Evolutionary conservation across 2,113 vertebrate genomes (phyloP).

Genomic region (Thinocorus orbignyianus): DNA sequence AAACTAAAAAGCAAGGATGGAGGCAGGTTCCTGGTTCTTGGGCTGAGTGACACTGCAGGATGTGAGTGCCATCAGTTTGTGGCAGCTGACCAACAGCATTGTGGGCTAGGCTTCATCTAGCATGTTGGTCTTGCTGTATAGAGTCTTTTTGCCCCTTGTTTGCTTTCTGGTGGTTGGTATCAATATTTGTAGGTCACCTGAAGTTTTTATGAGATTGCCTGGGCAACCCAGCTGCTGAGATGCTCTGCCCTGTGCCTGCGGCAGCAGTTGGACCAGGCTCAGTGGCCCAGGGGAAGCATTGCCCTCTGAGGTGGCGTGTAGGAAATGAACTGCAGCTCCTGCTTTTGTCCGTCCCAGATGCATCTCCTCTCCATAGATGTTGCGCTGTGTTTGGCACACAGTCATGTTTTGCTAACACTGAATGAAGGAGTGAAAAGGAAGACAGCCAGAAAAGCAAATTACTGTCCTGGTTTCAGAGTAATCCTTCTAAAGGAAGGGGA

Average conservation of each 20-base stretch:
- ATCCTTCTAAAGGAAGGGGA: conserved; percentile 1
- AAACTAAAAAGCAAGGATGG: neutral
- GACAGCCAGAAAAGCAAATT: neutral
- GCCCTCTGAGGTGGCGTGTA: neutral
- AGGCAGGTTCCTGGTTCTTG: neutral
- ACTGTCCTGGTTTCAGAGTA: neutral
- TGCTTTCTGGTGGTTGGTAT: neutral
- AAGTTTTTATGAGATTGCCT: neutral
- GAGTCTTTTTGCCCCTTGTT: accelerated
- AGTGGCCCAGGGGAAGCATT: neutral
- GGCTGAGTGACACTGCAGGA: neutral
- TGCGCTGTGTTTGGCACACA: neutral
- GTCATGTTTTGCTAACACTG: neutral
- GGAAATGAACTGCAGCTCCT: neutral
- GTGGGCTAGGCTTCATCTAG: neutral
- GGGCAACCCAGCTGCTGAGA: neutral
- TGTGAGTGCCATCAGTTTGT: accelerated
- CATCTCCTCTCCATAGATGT: neutral
- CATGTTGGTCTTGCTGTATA: accelerated
- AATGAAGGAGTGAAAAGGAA: neutral
- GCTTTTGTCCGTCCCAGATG: neutral
- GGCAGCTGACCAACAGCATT: accelerated
- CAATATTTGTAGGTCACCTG: neutral
- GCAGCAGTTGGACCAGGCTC: neutral
- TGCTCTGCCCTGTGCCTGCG: neutral